These are phyloP conservation scores for Anser cygnoides DNA, from an alignment of 2,113 vertebrate genomes.

Conservation along the genomic window DNA sequence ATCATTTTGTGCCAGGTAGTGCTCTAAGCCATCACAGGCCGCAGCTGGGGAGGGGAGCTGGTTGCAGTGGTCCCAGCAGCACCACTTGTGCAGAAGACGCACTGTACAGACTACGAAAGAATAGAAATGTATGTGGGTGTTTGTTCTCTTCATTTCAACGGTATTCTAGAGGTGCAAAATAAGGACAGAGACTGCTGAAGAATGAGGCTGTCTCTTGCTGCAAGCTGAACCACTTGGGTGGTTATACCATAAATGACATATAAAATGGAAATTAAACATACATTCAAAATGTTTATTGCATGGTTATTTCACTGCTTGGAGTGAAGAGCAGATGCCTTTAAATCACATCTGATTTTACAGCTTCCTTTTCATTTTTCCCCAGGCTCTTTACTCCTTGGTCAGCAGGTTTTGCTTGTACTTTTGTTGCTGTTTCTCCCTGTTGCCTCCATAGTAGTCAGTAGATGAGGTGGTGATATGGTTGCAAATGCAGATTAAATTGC, in stretches of 20 bases:
- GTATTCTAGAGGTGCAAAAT: slow-evolving; percentile 22
- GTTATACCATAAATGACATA: not conserved
- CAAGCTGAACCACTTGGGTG: not conserved
- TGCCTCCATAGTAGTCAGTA: not conserved
- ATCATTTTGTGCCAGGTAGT: not conserved
- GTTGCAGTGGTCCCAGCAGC: not conserved
- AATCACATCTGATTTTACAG: not conserved
- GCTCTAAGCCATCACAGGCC: not conserved
- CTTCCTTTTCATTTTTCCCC: not conserved
- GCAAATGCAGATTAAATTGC: not conserved
- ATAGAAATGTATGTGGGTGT: slow-evolving; percentile 31
- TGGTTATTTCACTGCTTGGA: not conserved
- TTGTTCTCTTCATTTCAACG: slow-evolving; percentile 13
- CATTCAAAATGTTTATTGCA: not conserved
- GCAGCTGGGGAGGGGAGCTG: not conserved
- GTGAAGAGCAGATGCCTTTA: not conserved
- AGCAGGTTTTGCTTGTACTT: not conserved
- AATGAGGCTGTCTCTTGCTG: slow-evolving; percentile 21
- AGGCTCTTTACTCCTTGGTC: not conserved
- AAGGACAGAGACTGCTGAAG: slow-evolving; percentile 34
- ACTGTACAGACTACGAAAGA: slow-evolving; percentile 24
- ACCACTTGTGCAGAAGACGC: not conserved
- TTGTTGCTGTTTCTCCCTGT: not conserved
- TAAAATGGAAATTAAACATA: not conserved
- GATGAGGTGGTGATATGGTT: not conserved